Evolutionary conservation across 2,113 vertebrate species (phyloP).

Genomic region (Sterna hirundo): DNA sequence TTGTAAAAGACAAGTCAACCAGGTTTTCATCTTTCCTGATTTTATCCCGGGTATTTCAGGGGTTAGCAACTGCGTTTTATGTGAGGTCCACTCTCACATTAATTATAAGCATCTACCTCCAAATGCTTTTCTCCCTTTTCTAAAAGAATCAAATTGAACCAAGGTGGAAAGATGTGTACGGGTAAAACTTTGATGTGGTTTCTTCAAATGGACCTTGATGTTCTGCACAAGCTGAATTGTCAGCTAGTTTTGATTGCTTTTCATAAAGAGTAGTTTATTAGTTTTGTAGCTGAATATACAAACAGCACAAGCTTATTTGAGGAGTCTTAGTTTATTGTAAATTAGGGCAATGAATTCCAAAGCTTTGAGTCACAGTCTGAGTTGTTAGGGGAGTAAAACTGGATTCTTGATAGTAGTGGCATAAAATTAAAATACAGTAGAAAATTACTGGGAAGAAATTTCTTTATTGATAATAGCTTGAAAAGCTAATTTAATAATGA

Average conservation of each 20-base stretch:
- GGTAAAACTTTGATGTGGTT: background rate
- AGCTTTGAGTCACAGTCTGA: background rate
- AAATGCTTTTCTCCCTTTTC: background rate
- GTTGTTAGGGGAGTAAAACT: background rate
- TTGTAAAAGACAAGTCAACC: background rate
- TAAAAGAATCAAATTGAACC: background rate
- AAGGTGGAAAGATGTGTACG: background rate
- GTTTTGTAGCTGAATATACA: background rate
- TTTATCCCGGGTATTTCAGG: background rate
- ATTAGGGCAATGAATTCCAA: background rate
- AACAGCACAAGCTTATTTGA: background rate
- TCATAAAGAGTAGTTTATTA: background rate
- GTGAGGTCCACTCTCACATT: background rate
- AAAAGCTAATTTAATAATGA: background rate
- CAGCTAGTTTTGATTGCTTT: background rate
- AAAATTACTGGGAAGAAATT: background rate
- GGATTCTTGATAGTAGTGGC: background rate
- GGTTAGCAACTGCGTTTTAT: rapidly evolving
- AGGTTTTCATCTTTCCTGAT: background rate
- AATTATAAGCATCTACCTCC: background rate
- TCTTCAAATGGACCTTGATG: background rate
- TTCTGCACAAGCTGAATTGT: background rate
- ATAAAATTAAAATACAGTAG: background rate
- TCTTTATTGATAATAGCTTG: background rate
- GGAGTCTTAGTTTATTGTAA: background rate